Evolutionary conservation across 2,113 vertebrate genomes (phyloP).

Genomic region (Micromys minutus): DNA sequence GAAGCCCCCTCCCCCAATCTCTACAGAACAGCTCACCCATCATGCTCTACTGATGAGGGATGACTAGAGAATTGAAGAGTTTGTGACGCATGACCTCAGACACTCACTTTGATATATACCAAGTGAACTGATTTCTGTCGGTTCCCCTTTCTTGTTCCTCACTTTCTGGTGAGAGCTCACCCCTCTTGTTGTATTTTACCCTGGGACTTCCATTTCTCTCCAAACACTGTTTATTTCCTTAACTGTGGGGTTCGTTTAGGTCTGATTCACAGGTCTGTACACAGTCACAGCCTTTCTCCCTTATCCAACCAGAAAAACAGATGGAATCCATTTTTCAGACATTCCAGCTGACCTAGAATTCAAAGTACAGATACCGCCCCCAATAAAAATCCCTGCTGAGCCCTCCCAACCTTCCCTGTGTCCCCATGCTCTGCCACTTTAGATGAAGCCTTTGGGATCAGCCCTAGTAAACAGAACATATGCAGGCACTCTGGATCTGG

Average conservation of each 20-base stretch:
- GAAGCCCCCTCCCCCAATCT: neutral
- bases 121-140: slow-evolving; percentile 1
- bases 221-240: slow-evolving; percentile 32
- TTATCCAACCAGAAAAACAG: slow-evolving; percentile 15
- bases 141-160: neutral
- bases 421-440: neutral
- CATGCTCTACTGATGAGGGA: neutral
- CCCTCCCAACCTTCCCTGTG: neutral
- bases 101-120: neutral
- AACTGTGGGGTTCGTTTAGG: slow-evolving; percentile 60
- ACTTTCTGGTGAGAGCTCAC: slow-evolving; percentile 46
- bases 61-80: neutral
- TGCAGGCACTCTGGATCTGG: slow-evolving; percentile 43
- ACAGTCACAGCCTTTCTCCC: slow-evolving; percentile 27
- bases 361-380: slow-evolving; percentile 48
- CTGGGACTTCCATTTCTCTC: slow-evolving; percentile 38
- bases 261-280: slow-evolving; percentile 41
- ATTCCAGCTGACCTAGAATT: slow-evolving; percentile 68
- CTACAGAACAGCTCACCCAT: neutral
- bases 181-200: slow-evolving; percentile 53
- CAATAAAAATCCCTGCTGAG: neutral
- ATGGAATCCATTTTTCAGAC: slow-evolving; percentile 66
- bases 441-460: slow-evolving; percentile 48
- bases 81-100: neutral
- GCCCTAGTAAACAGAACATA: slow-evolving; percentile 28